Percentiles rank a stretch among this genome's conserved stretches.
phyloP scores from a whole-genome alignment of 1,140 invertebrate species.

The Antheraea pernyi region DNA sequence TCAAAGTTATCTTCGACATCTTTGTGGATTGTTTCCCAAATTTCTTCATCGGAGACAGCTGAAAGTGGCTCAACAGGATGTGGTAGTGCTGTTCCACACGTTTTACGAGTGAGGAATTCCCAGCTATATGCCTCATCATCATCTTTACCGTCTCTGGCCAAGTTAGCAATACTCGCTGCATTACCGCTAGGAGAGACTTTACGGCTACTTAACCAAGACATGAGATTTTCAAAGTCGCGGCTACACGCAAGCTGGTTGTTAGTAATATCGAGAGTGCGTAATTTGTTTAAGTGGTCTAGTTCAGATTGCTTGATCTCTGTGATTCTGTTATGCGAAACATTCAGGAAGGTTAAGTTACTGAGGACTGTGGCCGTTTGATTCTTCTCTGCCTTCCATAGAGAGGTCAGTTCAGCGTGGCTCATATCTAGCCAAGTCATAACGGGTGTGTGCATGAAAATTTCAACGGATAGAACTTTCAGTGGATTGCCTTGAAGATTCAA shows the following conservation, averaged over 20 bases:
- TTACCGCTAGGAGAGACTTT: conserved; percentile 72
- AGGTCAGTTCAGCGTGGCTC: conserved; percentile 82
- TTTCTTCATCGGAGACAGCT: conserved; percentile 69
- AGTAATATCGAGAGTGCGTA: conserved; percentile 82
- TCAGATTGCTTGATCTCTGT: conserved; percentile 79
- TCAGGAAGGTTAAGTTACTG: conserved; percentile 78
- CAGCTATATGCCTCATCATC: conserved; percentile 59
- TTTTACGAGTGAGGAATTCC: conserved; percentile 69
- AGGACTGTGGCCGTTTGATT: conserved; percentile 63
- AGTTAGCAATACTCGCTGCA: conserved; percentile 66
- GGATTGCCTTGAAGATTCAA: conserved; percentile 86
- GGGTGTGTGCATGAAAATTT: conserved; percentile 82
- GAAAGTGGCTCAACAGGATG: conserved; percentile 57
- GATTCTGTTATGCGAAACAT: conserved; percentile 81
- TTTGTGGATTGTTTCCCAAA: conserved; percentile 78
- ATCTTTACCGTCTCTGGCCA: conserved; percentile 66
- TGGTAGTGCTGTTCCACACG: conserved; percentile 51
- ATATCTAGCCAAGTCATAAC: conserved; percentile 79
- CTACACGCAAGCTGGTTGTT: conserved; percentile 84
- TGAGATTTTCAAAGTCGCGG: conserved; percentile 79
- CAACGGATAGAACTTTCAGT: conserved; percentile 82
- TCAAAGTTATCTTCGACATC: conserved; percentile 65
- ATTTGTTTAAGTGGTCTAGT: conserved; percentile 79
- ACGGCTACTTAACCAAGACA: conserved; percentile 79
- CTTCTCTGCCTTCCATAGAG: conserved; percentile 82